Conservation (phyloP, 2,113 vertebrate species). For the Origma solitaria region DNA sequence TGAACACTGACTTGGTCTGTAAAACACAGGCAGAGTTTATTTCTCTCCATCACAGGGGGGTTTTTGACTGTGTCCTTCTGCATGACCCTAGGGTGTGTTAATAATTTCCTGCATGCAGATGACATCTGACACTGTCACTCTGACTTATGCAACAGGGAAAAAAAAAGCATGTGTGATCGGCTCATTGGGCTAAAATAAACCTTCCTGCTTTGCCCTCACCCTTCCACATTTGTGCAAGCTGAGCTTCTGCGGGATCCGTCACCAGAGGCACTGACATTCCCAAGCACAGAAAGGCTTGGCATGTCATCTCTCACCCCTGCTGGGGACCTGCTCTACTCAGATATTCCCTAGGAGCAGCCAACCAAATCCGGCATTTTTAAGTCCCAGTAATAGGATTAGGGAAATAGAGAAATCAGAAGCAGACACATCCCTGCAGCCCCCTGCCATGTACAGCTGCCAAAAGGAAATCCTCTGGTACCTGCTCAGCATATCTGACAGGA, state of each 20-base stretch:
- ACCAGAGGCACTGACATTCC: neutral
- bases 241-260: neutral
- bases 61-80: neutral
- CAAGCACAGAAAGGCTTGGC: neutral
- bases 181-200: slow-evolving; percentile 51
- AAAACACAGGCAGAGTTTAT: neutral
- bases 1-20: neutral
- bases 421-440: neutral
- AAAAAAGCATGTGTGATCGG: neutral
- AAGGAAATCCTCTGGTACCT: slow-evolving; percentile 70
- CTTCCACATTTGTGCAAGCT: neutral
- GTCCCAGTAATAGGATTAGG: neutral
- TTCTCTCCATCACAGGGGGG: neutral
- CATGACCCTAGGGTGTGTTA: neutral
- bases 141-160: neutral
- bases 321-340: neutral
- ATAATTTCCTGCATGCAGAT: neutral
- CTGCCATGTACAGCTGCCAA: neutral
- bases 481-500: slow-evolving; percentile 94
- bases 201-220: neutral
- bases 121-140: slow-evolving; percentile 20
- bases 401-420: neutral
- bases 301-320: neutral
- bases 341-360: neutral
- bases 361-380: neutral